Evolutionary conservation across 1,140 invertebrate species (phyloP).

Genomic region (Bombus affinis): DNA sequence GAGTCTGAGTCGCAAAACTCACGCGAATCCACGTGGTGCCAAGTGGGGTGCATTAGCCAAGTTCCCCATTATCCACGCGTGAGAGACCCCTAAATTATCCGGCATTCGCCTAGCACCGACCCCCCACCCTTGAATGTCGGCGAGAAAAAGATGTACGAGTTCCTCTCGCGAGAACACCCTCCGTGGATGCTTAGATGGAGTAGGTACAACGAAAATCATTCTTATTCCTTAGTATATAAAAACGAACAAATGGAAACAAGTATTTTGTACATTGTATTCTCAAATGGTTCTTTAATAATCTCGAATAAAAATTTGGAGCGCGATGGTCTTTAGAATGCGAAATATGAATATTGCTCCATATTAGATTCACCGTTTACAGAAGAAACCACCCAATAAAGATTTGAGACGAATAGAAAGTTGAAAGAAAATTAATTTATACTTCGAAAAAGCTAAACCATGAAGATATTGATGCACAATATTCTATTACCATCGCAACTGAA

Average conservation of each 20-base stretch:
- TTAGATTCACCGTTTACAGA: background rate
- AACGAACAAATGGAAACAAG: background rate
- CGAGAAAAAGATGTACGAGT: conserved; percentile 80
- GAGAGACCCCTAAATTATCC: conserved; percentile 81
- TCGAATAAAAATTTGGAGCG: no score
- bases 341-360: no score
- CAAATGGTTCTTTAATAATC: background rate
- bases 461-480: background rate
- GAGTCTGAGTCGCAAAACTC: conserved; percentile 64
- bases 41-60: conserved; percentile 81
- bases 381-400: no score
- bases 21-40: conserved; percentile 75
- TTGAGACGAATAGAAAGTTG: no score
- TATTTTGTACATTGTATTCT: background rate
- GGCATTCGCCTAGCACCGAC: conserved; percentile 71
- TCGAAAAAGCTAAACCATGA: background rate
- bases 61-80: conserved; percentile 81
- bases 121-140: conserved; percentile 72
- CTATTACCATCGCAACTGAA: background rate
- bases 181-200: conserved; percentile 14
- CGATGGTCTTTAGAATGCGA: no score
- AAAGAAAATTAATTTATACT: background rate
- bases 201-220: conserved; percentile 45
- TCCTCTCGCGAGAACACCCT: conserved; percentile 63
- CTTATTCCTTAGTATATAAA: conserved; percentile 32